Conservation (phyloP, 2,888 invertebrate genomes). For the Caenorhabditis virilis region DNA sequence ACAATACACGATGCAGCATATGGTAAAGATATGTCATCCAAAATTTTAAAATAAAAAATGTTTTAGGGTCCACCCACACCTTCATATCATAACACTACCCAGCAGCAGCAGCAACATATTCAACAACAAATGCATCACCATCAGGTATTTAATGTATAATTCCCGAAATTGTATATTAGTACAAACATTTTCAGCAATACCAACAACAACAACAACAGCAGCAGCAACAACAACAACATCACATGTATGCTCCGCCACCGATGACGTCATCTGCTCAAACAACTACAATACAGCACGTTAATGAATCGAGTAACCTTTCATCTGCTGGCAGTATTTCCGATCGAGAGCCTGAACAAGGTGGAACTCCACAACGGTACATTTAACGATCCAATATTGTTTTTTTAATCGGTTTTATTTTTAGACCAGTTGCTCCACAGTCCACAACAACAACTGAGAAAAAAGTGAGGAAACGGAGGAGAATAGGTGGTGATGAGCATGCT, state of each 20-base stretch:
- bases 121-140: slow-evolving; percentile 30
- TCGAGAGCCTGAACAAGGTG: slow-evolving; percentile 41
- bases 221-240: slow-evolving; percentile 26
- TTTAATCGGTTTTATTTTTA: too few species aligned
- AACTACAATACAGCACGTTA: slow-evolving; percentile 25
- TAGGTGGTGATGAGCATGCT: slow-evolving; percentile 24
- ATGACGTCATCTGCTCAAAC: slow-evolving; percentile 3
- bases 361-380: slow-evolving; percentile 44
- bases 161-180: not conserved
- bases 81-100: slow-evolving; percentile 19
- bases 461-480: slow-evolving; percentile 33
- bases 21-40: slow-evolving; percentile 1
- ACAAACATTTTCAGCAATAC: slow-evolving; percentile 2
- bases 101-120: slow-evolving; percentile 20
- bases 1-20: slow-evolving; percentile 21
- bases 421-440: slow-evolving; percentile 17
- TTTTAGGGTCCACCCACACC: slow-evolving; percentile 7
- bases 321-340: slow-evolving; percentile 52
- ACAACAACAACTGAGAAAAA: slow-evolving; percentile 41
- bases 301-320: slow-evolving; percentile 52
- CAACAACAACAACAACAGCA: slow-evolving; percentile 13
- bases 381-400: too few species aligned
- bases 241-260: slow-evolving; percentile 28
- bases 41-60: too few species aligned
- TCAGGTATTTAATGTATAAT: slow-evolving; percentile 8